Evolutionary conservation across 2,113 vertebrate genomes (phyloP).

Genomic region (Todiramphus saurophagus): DNA sequence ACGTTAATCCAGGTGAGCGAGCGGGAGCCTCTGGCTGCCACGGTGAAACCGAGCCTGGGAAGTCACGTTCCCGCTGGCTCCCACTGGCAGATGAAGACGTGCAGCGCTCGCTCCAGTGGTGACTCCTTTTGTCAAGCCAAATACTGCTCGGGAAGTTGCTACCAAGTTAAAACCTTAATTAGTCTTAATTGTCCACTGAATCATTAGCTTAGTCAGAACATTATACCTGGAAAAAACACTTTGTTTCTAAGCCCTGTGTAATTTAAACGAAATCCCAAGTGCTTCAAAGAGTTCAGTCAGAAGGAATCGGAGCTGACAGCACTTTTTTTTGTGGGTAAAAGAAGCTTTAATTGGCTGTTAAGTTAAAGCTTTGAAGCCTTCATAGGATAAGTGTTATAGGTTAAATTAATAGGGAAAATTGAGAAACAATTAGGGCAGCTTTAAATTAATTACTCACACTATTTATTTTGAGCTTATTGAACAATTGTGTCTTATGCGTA

Average conservation of each 20-base stretch:
- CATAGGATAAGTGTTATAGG: neutral
- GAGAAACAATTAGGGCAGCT: constrained; percentile 52
- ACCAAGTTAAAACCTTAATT: neutral
- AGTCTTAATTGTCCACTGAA: neutral
- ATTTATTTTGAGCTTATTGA: constrained; percentile 47
- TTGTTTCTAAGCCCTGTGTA: neutral
- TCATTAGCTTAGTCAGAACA: neutral
- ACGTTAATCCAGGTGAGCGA: neutral
- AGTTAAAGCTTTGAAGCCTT: constrained; percentile 20
- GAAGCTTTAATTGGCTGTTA: constrained; percentile 33
- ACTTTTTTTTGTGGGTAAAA: neutral
- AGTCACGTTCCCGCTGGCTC: neutral
- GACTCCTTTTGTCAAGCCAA: neutral
- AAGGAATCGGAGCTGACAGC: neutral
- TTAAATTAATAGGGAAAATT: neutral
- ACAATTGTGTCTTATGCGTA: neutral
- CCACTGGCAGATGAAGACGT: neutral
- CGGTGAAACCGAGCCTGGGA: neutral
- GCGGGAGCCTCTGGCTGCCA: fast-evolving
- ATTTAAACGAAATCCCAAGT: neutral
- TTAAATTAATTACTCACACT: constrained; percentile 50
- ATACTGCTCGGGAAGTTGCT: neutral
- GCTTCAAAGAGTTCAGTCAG: constrained; percentile 1
- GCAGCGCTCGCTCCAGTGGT: fast-evolving
- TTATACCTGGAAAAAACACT: neutral